phyloP scores from a whole-genome alignment of 2,888 invertebrate genomes.

The Microctonus hyperodae region DNA sequence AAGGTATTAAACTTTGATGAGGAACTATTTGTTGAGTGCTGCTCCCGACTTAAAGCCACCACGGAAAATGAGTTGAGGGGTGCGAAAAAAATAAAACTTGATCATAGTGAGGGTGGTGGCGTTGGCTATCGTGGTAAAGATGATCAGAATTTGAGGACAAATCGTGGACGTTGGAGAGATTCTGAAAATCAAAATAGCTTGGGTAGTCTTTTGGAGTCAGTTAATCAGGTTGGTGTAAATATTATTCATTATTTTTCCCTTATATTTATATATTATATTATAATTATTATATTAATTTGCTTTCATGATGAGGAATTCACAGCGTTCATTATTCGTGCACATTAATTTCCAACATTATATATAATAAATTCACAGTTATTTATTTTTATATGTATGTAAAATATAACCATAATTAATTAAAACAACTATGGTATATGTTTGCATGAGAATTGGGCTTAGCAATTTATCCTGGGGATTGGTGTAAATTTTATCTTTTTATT shows the following conservation, averaged over 20 bases:
- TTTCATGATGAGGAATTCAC: background rate
- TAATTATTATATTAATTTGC: constrained; percentile 23
- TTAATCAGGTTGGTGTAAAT: constrained; percentile 60
- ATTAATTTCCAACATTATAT: background rate
- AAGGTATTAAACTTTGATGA: constrained; percentile 60
- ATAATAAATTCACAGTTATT: background rate
- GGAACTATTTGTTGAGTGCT: constrained; percentile 60
- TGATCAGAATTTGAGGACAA: constrained; percentile 45
- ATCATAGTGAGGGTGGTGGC: constrained; percentile 48
- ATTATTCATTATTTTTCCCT: background rate
- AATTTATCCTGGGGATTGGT: background rate
- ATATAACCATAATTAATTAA: constrained; percentile 12
- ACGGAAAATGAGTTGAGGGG: constrained; percentile 59
- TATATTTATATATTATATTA: background rate
- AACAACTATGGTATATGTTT: constrained; percentile 6
- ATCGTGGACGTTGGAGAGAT: constrained; percentile 58
- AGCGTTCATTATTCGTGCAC: constrained; percentile 8
- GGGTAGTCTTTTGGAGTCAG: constrained; percentile 59
- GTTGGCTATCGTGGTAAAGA: constrained; percentile 37
- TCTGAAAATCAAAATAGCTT: constrained; percentile 61
- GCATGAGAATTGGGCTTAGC: constrained; percentile 16
- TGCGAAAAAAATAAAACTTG: constrained; percentile 60
- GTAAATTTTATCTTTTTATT: background rate
- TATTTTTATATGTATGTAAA: background rate
- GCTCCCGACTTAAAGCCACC: constrained; percentile 59